phyloP scores from a whole-genome alignment of 2,113 vertebrate genomes.

The Pollimyrus isidori region DNA sequence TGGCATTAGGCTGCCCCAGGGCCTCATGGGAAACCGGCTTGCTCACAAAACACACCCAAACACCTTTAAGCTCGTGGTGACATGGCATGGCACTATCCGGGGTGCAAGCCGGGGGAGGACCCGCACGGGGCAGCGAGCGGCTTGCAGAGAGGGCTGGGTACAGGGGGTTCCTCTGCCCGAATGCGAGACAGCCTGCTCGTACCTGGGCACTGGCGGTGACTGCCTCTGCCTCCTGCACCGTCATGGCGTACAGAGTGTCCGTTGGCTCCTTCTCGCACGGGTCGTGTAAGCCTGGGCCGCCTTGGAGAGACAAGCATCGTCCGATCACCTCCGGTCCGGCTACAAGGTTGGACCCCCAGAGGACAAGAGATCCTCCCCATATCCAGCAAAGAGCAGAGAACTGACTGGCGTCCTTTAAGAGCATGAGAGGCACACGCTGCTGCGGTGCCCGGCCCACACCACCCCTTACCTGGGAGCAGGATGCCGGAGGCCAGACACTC shows the following conservation, averaged over 20 bases:
- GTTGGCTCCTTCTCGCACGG: constrained; percentile 92
- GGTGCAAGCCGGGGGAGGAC: background rate
- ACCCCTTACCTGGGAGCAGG: constrained; percentile 79
- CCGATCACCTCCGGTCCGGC: background rate
- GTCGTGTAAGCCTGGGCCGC: constrained; percentile 90
- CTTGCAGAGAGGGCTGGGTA: background rate
- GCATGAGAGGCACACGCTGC: background rate
- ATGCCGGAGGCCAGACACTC: constrained; percentile 97
- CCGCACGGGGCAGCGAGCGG: background rate
- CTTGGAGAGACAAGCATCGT: constrained; percentile 47
- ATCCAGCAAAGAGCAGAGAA: background rate
- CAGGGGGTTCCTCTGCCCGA: background rate
- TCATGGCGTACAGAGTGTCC: constrained; percentile 82
- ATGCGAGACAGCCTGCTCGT: constrained; percentile 25
- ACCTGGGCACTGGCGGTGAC: constrained; percentile 94
- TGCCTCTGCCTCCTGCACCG: constrained; percentile 82
- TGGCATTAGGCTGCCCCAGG: background rate
- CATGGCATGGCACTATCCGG: background rate
- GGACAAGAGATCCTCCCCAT: background rate
- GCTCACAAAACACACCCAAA: background rate
- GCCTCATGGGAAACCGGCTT: background rate
- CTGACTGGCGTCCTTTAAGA: background rate
- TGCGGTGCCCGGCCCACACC: background rate
- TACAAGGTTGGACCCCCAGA: too few species aligned
- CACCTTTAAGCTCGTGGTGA: background rate